Base-by-base conservation (phyloP, 2,888 invertebrate genomes). In the Auanema sp. region DNA sequence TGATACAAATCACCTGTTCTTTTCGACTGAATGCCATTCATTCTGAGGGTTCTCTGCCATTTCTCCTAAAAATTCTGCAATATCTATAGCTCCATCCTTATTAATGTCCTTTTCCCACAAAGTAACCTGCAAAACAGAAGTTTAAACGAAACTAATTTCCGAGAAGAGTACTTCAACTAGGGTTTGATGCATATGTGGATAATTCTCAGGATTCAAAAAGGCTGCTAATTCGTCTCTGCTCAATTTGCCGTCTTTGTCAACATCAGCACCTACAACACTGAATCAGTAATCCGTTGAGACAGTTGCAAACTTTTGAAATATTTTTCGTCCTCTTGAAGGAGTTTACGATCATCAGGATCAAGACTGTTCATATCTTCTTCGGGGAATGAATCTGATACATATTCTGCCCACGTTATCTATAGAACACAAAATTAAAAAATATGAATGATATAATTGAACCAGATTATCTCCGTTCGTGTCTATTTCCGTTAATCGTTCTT, bases 181-280 rank as follows among this genome's bases (percentile, higher is more conserved):
- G n/a, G 76, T 74, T 25, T 74, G 78, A 69, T 85, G 84, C 96
- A 97, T 96, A 81, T 89, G 88, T 40, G 89, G 89, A 85, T 92
- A 91, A 84, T 96, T 94, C 85, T 95, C 94, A 0, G 98, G 97
- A 84, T 92, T 93, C 52, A 91, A 90, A 85, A 96, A 97, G 23
- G 91, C 89, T 72, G 90, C 87, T 86, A 92, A 95, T 85, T 98
- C 97, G 1, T 88, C 86, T 1, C 87, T 80, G 78, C 90, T 88
- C 57, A 98, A 87, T 41, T 87, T 84, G 0, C 90, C 91, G 85
- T 98, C 93, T 18, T 89, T 88, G 84, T 96, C 89, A 14, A 85
- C 80, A 87, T 98, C 97, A 0, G 96, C 81, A 12, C 72, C 77
- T 60, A 40, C n/a, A 62, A 67, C 55, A 33, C 33, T 33, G 33